Evolutionary conservation across 1,140 invertebrate species (phyloP), one percentile per base, ranked within the genome.

Genomic region (Paraescarpia echinospica): DNA sequence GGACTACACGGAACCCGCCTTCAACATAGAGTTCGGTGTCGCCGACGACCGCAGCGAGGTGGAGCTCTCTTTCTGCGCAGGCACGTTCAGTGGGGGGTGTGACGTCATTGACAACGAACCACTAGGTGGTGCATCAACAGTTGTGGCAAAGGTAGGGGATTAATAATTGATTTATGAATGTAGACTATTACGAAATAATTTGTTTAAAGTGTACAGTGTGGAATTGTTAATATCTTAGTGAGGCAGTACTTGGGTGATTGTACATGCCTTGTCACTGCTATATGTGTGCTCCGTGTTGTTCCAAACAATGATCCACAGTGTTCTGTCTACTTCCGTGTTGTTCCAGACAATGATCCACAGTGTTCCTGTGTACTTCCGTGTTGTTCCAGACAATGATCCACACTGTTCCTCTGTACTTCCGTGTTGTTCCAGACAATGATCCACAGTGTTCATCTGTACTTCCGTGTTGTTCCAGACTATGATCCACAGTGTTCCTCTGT

Each of bases 301-400:
- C n/a, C 89, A 90, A 34, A 91, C 89, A 22, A 89, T 77, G 14
- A 33, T 33, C 90, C 91, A 35, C 59, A 92, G 89, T 77, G 59
- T 77, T 77, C 59, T 34, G 12, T 94, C 1, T 94, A 93, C 92
- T 94, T 94, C 93, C 94, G 92, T 14, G 93, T 94, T 41, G 41
- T 41, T n/a, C n/a, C n/a, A n/a, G n/a, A n/a, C 12, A 4, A 41
- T 41, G 41, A 41, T 41, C 41, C 41, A 41, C 41, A 41, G 12
- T 4, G 41, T 41, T 41, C 41, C n/a, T n/a, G n/a, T n/a, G n/a
- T n/a, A n/a, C n/a, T n/a, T n/a, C n/a, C n/a, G n/a, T n/a, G n/a
- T n/a, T n/a, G n/a, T n/a, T n/a, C n/a, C n/a, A n/a, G n/a, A n/a
- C n/a, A n/a, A n/a, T n/a, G n/a, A n/a, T n/a, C n/a, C n/a, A n/a